Evolutionary conservation across 1,140 invertebrate species (phyloP).

Genomic region (Platyscapa corneri): DNA sequence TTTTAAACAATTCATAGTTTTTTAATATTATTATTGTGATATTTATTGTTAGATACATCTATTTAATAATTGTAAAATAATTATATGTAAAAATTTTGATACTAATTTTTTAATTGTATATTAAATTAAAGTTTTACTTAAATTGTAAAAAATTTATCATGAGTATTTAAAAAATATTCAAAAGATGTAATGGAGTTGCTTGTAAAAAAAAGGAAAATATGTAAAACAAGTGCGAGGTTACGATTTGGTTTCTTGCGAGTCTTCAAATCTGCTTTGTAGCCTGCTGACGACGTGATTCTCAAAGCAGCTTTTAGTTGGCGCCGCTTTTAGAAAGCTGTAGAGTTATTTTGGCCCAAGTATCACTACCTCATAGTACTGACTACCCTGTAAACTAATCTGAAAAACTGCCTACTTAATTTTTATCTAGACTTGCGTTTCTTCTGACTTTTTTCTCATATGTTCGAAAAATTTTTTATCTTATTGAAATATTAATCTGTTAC

Average conservation of each 20-base stretch:
- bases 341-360: conserved; percentile 69
- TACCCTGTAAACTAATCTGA: conserved; percentile 58
- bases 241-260: not conserved
- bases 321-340: conserved; percentile 69
- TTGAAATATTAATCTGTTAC: not conserved
- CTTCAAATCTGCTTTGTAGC: conserved; percentile 1
- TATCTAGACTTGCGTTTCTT: not conserved
- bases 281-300: conserved; percentile 21
- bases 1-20: too few relatives aligned
- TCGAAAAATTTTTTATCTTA: not conserved
- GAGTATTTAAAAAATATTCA: too few relatives aligned
- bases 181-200: too few relatives aligned
- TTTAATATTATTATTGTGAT: too few relatives aligned
- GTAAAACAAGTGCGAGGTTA: not conserved
- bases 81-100: too few relatives aligned
- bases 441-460: not conserved
- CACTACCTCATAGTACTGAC: conserved; percentile 61
- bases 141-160: too few relatives aligned
- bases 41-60: too few relatives aligned
- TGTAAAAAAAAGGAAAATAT: not conserved
- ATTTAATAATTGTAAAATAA: too few relatives aligned
- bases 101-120: too few relatives aligned
- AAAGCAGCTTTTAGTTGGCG: conserved; percentile 58
- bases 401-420: conserved; percentile 33
- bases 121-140: too few relatives aligned